Evolutionary conservation across 2,113 vertebrate species (phyloP), one percentile per base, ranked within the genome.

Genomic region (Dendrocopos noguchii): DNA sequence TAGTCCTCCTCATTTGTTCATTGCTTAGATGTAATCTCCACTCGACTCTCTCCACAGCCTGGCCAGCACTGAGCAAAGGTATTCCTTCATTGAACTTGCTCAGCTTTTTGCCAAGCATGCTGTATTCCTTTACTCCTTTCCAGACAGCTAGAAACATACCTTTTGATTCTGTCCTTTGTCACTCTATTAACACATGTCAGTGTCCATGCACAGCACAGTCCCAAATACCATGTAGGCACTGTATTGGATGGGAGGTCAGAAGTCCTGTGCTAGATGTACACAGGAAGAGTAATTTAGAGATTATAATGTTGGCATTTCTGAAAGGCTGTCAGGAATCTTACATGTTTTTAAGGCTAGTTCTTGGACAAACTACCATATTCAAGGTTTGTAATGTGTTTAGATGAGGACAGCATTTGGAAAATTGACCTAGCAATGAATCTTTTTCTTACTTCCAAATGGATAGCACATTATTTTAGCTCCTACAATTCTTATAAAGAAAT

Each of bases 361-460:
- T 91, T 1, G 0, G n/a, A 64, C 77, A 78, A 96, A 75, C 47
- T 72, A 76, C 47, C 2, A 0, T 59, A 74, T 36, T 77, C 65
- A 34, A 92, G 87, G 53, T 93, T 87, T 84, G 36, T 86, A 91
- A 93, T 93, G 47, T 73, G 31, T 90, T 93, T 96, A 91, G 55
- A 87, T 64, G 86, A 87, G 53, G 21, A 87, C 27, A 83, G 36
- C 55, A 59, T 73, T 72, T 89, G 93, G 85, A 90, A 88, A 91
- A 95, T 85, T 85, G 85, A 65, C 57, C 79, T 67, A 80, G 33
- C 52, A 81, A 63, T 84, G 61, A 70, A 72, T 85, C 59, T 76
- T 52, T 66, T 95, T 92, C 74, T 12, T 78, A 92, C 84, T 89
- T 92, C 81, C 59, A 90, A 92, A 88, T 53, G 79, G 83, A 84